A percentile compares a stretch with the other conserved stretches of the same genome.
Conservation (phyloP, 1,140 invertebrate genomes). For the Stratiolaelaps scimitus region DNA sequence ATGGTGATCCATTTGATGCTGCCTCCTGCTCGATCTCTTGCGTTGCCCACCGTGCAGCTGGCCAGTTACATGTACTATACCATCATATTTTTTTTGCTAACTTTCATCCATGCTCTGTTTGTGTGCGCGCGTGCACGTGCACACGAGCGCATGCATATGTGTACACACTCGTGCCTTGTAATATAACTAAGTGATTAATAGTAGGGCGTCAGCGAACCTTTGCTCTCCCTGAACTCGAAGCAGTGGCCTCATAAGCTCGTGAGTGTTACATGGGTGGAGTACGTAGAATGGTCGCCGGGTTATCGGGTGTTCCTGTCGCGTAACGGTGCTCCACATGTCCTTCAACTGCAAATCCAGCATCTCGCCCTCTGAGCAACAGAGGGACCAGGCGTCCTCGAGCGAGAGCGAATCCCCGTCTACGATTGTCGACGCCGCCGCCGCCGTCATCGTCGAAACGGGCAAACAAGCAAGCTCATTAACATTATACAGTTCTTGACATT, state of each 20-base stretch:
- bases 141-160: too few relatives aligned
- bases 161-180: too few relatives aligned
- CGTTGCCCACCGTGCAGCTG: too few relatives aligned
- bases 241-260: constrained; percentile 30
- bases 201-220: too few relatives aligned
- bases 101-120: too few relatives aligned
- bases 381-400: constrained; percentile 11
- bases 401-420: constrained; percentile 28
- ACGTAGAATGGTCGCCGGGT: constrained; percentile 26
- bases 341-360: background rate
- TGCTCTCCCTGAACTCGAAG: background rate
- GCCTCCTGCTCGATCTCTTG: too few relatives aligned
- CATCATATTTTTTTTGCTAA: too few relatives aligned
- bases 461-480: constrained; percentile 5
- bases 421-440: background rate
- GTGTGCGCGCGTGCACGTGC: too few relatives aligned
- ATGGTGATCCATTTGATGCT: too few relatives aligned
- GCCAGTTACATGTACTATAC: too few relatives aligned
- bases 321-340: constrained; percentile 3
- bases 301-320: constrained; percentile 31
- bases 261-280: constrained; percentile 33
- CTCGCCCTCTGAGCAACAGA: background rate
- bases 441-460: constrained; percentile 4
- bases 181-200: too few relatives aligned
- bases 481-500: background rate